Percentiles rank a stretch among this genome's conserved stretches.
phyloP scores from a whole-genome alignment of 2,888 invertebrate species.

The Xylota segnis region DNA sequence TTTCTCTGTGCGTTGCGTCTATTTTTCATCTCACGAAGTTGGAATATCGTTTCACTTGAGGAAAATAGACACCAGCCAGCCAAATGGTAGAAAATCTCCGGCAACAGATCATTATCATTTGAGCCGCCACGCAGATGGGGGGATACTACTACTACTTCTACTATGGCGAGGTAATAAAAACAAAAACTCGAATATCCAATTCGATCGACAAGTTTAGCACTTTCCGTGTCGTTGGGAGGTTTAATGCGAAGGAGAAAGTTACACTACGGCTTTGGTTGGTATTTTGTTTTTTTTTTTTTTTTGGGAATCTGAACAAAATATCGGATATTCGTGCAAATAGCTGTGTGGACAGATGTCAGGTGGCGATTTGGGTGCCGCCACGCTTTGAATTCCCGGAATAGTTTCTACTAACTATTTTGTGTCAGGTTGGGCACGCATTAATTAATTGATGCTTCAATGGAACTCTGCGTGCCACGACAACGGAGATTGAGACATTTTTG shows the following conservation, averaged over 20 bases:
- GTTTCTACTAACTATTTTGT: not conserved
- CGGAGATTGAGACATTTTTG: conserved; percentile 30
- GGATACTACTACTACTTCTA: not conserved
- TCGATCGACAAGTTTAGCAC: conserved; percentile 74
- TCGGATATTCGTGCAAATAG: conserved; percentile 43
- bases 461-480: conserved; percentile 10
- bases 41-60: conserved; percentile 61
- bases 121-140: conserved; percentile 46
- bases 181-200: conserved; percentile 62
- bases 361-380: conserved; percentile 39
- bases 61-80: conserved; percentile 11
- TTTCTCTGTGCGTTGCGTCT: conserved; percentile 48
- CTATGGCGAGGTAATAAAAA: conserved; percentile 36
- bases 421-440: conserved; percentile 33
- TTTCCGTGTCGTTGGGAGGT: conserved; percentile 54
- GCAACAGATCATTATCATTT: conserved; percentile 64
- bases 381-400: conserved; percentile 47
- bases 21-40: conserved; percentile 50
- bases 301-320: conserved; percentile 14
- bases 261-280: conserved; percentile 24
- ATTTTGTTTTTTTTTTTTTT: conserved; percentile 7
- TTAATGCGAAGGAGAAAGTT: conserved; percentile 67
- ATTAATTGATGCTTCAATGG: conserved; percentile 29
- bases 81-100: conserved; percentile 52
- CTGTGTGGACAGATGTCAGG: conserved; percentile 16